phyloP scores from a whole-genome alignment of 2,888 invertebrate species.

The Apotomis betuletana region DNA sequence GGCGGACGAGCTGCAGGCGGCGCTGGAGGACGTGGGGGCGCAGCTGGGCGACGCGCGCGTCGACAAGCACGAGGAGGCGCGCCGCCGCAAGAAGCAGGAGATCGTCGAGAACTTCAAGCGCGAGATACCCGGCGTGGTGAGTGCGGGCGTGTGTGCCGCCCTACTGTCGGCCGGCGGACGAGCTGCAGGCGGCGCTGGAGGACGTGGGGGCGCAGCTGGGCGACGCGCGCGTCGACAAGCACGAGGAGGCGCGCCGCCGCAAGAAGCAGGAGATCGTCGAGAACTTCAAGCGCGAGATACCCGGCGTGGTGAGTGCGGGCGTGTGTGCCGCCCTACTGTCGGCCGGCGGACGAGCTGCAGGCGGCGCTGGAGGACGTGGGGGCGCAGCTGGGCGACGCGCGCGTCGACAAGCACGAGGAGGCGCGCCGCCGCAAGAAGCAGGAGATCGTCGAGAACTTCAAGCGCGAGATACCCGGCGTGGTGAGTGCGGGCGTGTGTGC shows the following conservation, averaged over 20 bases:
- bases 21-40: conserved; percentile 94
- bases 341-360: conserved; percentile 90
- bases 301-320: too few species aligned
- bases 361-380: conserved; percentile 93
- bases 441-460: conserved; percentile 82
- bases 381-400: conserved; percentile 93
- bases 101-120: conserved; percentile 54
- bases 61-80: conserved; percentile 98
- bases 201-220: conserved; percentile 93
- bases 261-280: conserved; percentile 93
- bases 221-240: conserved; percentile 98
- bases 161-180: conserved; percentile 91
- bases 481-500: too few species aligned
- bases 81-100: conserved; percentile 97
- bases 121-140: too few species aligned
- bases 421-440: conserved; percentile 96
- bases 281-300: too few species aligned
- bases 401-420: conserved; percentile 99
- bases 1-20: conserved; percentile 85
- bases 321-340: conserved; percentile 88
- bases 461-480: too few species aligned
- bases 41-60: conserved; percentile 96
- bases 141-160: conserved; percentile 66
- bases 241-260: conserved; percentile 96
- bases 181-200: conserved; percentile 93